Evolutionary conservation across 1,140 invertebrate species (phyloP).

Genomic region (Agrypnia vestita): DNA sequence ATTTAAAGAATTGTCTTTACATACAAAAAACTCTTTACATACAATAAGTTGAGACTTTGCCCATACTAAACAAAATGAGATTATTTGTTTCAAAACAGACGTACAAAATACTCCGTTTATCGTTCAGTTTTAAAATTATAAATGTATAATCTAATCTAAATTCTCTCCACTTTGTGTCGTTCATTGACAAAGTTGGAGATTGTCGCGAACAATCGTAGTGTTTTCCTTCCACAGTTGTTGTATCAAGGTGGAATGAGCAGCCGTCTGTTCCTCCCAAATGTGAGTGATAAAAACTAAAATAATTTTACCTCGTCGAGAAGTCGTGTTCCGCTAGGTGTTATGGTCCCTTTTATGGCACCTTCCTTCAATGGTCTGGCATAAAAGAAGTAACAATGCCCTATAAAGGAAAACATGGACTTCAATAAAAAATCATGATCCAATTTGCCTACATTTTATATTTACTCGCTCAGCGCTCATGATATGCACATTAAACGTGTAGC

Average conservation of each 20-base stretch:
- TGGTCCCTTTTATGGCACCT: conserved; percentile 44
- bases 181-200: conserved; percentile 17
- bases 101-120: too few species aligned
- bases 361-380: conserved; percentile 39
- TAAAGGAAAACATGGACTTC: conserved; percentile 51
- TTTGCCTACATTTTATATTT: conserved; percentile 51
- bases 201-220: not conserved
- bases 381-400: conserved; percentile 53
- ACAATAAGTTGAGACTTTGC: too few species aligned
- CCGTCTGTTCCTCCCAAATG: conserved; percentile 21
- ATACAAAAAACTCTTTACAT: too few species aligned
- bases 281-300: conserved; percentile 50
- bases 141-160: not conserved
- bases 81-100: too few species aligned
- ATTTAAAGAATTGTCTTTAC: too few species aligned
- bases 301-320: conserved; percentile 40
- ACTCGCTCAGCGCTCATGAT: conserved; percentile 16
- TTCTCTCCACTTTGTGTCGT: not conserved
- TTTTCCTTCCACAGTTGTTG: not conserved
- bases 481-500: conserved; percentile 19
- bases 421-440: conserved; percentile 56
- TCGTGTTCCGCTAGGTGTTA: conserved; percentile 51
- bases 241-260: not conserved
- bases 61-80: too few species aligned
- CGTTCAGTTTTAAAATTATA: not conserved